These are phyloP conservation scores for Rhadinocentrus ornatus DNA, from an alignment of 2,797 vertebrate genomes.

Conservation along the genomic window DNA sequence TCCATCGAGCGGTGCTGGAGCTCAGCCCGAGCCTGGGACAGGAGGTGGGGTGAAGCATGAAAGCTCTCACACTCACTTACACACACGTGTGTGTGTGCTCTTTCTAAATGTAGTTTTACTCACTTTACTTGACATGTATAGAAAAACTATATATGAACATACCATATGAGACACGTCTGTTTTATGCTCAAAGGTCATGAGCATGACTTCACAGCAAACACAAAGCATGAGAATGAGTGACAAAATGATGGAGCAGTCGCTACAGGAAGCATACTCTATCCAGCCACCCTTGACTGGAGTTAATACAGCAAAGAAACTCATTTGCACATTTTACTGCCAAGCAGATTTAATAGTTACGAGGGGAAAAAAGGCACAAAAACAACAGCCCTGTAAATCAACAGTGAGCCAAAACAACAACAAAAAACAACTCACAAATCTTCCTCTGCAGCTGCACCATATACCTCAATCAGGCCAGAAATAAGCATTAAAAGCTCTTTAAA, in stretches of 20 bases:
- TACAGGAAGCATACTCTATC: conserved; percentile 45
- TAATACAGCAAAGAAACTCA: conserved; percentile 55
- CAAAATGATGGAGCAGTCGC: conserved; percentile 38
- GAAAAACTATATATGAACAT: conserved; percentile 28
- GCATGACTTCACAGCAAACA: conserved; percentile 2
- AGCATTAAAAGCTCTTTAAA: conserved; percentile 75
- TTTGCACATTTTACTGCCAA: conserved; percentile 65
- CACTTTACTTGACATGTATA: conserved; percentile 13
- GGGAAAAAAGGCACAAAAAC: conserved; percentile 9
- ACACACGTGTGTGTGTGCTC: not conserved
- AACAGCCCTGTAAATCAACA: conserved; percentile 67
- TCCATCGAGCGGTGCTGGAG: conserved; percentile 54
- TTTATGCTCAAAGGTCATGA: conserved; percentile 1
- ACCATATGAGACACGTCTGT: conserved; percentile 1
- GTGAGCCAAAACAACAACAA: conserved; percentile 55
- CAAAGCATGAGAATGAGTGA: conserved; percentile 10
- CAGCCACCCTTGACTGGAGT: conserved; percentile 51
- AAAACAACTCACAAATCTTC: conserved; percentile 56
- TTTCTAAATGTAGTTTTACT: not conserved
- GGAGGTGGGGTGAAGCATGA: conserved; percentile 65
- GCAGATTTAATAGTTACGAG: conserved; percentile 64
- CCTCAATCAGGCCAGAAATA: conserved; percentile 57
- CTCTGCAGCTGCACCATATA: conserved; percentile 53
- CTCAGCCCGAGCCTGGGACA: conserved; percentile 59
- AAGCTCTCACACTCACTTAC: conserved; percentile 7